A percentile compares a stretch with the other conserved stretches of the same genome.
Evolutionary conservation across 2,797 vertebrate species (phyloP).

Genomic region (Apodemus agrarius): DNA sequence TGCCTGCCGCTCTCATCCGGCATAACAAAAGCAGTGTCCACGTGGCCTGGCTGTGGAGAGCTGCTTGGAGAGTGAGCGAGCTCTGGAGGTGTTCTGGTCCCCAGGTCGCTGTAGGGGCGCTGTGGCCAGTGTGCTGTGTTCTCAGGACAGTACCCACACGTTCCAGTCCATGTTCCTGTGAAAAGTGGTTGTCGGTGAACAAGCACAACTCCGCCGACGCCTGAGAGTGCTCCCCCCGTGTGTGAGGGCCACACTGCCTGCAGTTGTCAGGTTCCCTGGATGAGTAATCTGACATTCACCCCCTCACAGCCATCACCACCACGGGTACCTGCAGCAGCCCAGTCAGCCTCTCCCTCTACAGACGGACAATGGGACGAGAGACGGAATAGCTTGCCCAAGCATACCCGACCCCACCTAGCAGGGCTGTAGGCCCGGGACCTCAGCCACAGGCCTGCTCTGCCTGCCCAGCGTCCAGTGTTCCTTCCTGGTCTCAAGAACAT

Average conservation of each 20-base stretch:
- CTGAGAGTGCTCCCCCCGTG: no score
- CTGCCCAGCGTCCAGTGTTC: no score
- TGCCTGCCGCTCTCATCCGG: not conserved
- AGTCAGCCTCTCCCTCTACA: not conserved
- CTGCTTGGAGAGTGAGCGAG: not conserved
- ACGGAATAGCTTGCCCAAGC: not conserved
- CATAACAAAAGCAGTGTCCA: not conserved
- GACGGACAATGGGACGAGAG: not conserved
- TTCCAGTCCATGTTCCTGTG: not conserved
- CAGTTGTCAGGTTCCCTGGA: not conserved
- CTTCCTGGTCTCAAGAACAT: not conserved
- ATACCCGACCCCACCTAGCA: not conserved
- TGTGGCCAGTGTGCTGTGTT: not conserved
- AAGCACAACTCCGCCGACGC: accelerated
- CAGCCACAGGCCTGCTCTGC: no score
- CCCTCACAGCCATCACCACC: not conserved
- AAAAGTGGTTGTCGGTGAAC: not conserved
- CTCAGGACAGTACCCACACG: not conserved
- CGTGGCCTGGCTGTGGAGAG: not conserved
- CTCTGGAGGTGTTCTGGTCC: not conserved
- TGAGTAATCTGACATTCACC: not conserved
- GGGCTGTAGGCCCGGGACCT: not conserved
- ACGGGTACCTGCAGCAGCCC: not conserved
- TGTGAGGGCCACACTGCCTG: not conserved
- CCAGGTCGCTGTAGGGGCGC: not conserved